Evolutionary conservation across 2,797 vertebrate species (phyloP).

Genomic region (Lerista edwardsae): DNA sequence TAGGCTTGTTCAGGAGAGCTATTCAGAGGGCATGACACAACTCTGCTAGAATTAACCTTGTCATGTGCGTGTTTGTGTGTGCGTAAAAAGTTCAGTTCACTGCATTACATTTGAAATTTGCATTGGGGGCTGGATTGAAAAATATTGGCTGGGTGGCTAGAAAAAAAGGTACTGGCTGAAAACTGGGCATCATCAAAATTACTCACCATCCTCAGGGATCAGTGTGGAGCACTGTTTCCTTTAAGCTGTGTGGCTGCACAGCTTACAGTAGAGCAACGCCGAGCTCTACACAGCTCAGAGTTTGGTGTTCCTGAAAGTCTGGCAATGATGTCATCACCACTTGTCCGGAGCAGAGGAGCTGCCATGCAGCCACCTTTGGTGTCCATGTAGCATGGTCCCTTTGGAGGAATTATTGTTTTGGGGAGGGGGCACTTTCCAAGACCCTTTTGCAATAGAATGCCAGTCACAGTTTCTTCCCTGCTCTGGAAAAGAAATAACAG

Average conservation of each 20-base stretch:
- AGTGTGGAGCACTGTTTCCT: too few species aligned
- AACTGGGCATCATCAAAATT: neutral
- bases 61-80: neutral
- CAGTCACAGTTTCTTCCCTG: neutral
- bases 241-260: too few species aligned
- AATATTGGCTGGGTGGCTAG: neutral
- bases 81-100: neutral
- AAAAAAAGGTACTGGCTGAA: neutral
- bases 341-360: too few species aligned
- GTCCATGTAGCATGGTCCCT: too few species aligned
- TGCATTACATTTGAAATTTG: neutral
- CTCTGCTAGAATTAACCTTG: neutral
- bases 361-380: too few species aligned
- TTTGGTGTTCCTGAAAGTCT: too few species aligned
- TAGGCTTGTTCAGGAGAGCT: neutral
- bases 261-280: too few species aligned
- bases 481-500: neutral
- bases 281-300: too few species aligned
- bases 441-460: neutral
- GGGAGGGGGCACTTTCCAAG: neutral
- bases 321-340: too few species aligned
- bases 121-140: neutral
- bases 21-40: neutral
- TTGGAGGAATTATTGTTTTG: too few species aligned
- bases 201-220: neutral